These are phyloP conservation scores for Pseudomyrmex concolor DNA, from an alignment of 1,140 invertebrate genomes.

Conservation along the genomic window DNA sequence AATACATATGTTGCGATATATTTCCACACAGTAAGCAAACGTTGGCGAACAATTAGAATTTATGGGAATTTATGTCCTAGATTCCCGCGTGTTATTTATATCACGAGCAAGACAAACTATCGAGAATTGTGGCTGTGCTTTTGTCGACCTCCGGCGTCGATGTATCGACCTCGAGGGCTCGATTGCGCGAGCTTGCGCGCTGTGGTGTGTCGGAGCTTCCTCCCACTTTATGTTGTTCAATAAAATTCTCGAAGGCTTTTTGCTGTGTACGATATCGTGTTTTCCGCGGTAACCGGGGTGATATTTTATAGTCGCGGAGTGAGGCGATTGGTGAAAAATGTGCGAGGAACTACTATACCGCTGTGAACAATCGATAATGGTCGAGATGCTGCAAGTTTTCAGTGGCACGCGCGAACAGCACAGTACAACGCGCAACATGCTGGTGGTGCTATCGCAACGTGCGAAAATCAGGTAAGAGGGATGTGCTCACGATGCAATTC, in stretches of 20 bases:
- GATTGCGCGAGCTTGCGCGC: conserved; percentile 57
- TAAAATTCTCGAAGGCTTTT: conserved; percentile 38
- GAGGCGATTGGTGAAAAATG: conserved; percentile 44
- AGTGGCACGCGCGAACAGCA: conserved; percentile 15
- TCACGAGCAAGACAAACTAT: conserved; percentile 37
- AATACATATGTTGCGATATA: not conserved
- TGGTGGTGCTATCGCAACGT: conserved; percentile 14
- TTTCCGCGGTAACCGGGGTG: conserved; percentile 35
- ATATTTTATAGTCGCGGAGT: conserved; percentile 43
- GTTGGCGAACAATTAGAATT: not conserved
- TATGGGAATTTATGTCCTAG: not conserved
- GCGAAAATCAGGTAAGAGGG: conserved; percentile 38
- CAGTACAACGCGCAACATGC: conserved; percentile 4
- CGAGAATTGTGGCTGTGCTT: conserved; percentile 3
- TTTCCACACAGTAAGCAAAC: not conserved
- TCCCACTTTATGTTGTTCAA: conserved; percentile 22
- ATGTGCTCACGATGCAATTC: not conserved
- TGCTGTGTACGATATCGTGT: conserved; percentile 2
- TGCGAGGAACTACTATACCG: not conserved
- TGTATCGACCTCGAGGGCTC: conserved; percentile 23
- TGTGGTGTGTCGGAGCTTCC: not conserved
- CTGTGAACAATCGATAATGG: not conserved
- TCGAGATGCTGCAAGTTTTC: not conserved
- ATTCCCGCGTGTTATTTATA: conserved; percentile 36
- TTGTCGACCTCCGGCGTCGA: conserved; percentile 25